Conservation (phyloP, 2,888 invertebrate species). For the Pyrrhia umbra region DNA sequence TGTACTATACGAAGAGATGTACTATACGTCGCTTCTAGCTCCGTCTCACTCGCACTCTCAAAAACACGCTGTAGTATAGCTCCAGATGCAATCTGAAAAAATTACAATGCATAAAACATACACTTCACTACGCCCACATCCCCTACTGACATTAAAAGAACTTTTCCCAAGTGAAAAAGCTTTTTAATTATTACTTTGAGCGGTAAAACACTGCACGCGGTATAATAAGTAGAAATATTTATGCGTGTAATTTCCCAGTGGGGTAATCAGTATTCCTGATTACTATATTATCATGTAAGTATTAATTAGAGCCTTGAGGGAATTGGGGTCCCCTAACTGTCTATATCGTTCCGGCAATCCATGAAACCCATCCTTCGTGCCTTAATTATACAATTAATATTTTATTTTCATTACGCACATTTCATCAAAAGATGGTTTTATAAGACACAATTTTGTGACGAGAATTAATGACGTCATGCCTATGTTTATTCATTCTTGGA, state of each 20-base stretch:
- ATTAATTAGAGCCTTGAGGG: slow-evolving; percentile 44
- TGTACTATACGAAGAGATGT: too few relatives aligned
- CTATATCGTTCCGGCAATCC: slow-evolving; percentile 19
- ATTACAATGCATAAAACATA: too few relatives aligned
- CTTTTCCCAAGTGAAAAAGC: background rate
- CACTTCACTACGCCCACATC: too few relatives aligned
- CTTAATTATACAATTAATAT: slow-evolving; percentile 8
- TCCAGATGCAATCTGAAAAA: too few relatives aligned
- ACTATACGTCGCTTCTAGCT: too few relatives aligned
- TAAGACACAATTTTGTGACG: too few relatives aligned
- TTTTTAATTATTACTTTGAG: slow-evolving; percentile 27
- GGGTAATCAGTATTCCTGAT: slow-evolving; percentile 52
- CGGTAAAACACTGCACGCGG: slow-evolving; percentile 9
- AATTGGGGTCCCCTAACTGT: slow-evolving; percentile 6
- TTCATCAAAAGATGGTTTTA: background rate
- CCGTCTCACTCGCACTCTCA: too few relatives aligned
- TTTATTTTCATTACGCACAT: background rate
- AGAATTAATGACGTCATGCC: too few relatives aligned
- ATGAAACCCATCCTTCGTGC: background rate
- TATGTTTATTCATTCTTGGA: too few relatives aligned
- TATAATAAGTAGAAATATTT: slow-evolving; percentile 14
- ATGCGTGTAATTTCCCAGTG: slow-evolving; percentile 38
- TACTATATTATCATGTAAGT: slow-evolving; percentile 39
- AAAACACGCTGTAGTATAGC: too few relatives aligned
- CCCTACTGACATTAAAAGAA: background rate